Conservation (phyloP, 2,888 invertebrate genomes). For the Catocala nupta region DNA sequence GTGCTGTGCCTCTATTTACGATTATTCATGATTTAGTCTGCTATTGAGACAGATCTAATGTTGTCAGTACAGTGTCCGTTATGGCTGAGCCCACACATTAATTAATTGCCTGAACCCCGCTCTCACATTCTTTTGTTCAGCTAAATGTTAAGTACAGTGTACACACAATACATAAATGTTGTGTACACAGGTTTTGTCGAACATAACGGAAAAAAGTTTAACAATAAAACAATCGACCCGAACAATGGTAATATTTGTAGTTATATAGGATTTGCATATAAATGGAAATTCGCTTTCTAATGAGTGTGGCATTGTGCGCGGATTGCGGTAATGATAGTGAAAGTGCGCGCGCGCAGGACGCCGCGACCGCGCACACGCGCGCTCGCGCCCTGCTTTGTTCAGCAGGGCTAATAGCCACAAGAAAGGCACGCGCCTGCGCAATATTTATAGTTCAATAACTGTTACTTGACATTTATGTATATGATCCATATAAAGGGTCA, state of each 20-base stretch:
- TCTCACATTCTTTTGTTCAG: slow-evolving; percentile 25
- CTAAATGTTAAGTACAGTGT: slow-evolving; percentile 15
- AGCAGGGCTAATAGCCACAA: slow-evolving; percentile 15
- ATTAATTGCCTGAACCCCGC: slow-evolving; percentile 13
- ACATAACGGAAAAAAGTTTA: slow-evolving; percentile 55
- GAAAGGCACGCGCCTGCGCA: slow-evolving; percentile 12
- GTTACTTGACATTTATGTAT: too few species aligned
- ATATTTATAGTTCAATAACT: neutral
- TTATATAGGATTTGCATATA: slow-evolving; percentile 72
- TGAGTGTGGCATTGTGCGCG: slow-evolving; percentile 58
- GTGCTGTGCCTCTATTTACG: too few species aligned
- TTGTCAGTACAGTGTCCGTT: slow-evolving; percentile 4
- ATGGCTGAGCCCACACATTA: neutral
- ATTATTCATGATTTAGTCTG: neutral
- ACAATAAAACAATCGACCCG: slow-evolving; percentile 58
- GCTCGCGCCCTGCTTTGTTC: slow-evolving; percentile 25
- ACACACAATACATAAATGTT: slow-evolving; percentile 27
- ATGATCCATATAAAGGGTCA: too few species aligned
- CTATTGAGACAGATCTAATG: slow-evolving; percentile 1
- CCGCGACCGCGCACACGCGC: slow-evolving; percentile 18
- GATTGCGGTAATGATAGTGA: slow-evolving; percentile 70
- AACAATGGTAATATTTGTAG: slow-evolving; percentile 58
- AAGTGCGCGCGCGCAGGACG: slow-evolving; percentile 64
- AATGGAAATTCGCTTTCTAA: slow-evolving; percentile 80
- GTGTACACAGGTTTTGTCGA: slow-evolving; percentile 20